Conservation (phyloP, 2,113 vertebrate genomes). For the Aldabrachelys gigantea region DNA sequence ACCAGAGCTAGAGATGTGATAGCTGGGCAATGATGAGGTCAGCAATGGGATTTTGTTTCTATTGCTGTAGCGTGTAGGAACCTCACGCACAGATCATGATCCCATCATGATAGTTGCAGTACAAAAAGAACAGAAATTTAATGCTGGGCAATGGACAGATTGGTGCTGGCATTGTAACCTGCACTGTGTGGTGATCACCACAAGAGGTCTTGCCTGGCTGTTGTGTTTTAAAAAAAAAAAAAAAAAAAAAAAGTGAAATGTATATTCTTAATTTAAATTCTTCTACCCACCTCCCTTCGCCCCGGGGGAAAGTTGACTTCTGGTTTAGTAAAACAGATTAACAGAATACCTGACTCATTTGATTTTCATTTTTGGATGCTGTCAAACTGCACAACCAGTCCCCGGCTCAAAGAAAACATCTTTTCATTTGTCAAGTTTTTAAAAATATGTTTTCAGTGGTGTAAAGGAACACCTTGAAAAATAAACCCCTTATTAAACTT, state of each 20-base stretch:
- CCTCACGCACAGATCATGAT: not conserved
- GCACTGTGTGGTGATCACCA: not conserved
- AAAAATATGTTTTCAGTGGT: not conserved
- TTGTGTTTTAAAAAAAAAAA: not conserved
- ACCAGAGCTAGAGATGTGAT: not conserved
- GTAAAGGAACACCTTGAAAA: not conserved
- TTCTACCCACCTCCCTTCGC: not conserved
- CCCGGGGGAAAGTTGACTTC: not conserved
- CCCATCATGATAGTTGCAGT: not conserved
- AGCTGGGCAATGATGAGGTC: not conserved
- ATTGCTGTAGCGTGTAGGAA: not conserved
- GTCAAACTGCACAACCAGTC: not conserved
- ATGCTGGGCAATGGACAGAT: not conserved
- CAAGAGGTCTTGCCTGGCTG: not conserved
- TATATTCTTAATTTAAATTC: no score
- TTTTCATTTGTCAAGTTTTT: not conserved
- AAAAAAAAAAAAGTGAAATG: no score
- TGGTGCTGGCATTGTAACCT: not conserved
- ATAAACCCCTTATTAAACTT: rapidly evolving
- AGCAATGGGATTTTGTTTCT: not conserved
- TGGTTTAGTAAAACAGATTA: not conserved
- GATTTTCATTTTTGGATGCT: not conserved
- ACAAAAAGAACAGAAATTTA: not conserved
- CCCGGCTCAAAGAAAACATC: not conserved
- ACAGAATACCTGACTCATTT: not conserved